These are phyloP conservation scores for Arnoldichthys spilopterus DNA, from an alignment of 2,797 vertebrate species.

Conservation along the genomic window DNA sequence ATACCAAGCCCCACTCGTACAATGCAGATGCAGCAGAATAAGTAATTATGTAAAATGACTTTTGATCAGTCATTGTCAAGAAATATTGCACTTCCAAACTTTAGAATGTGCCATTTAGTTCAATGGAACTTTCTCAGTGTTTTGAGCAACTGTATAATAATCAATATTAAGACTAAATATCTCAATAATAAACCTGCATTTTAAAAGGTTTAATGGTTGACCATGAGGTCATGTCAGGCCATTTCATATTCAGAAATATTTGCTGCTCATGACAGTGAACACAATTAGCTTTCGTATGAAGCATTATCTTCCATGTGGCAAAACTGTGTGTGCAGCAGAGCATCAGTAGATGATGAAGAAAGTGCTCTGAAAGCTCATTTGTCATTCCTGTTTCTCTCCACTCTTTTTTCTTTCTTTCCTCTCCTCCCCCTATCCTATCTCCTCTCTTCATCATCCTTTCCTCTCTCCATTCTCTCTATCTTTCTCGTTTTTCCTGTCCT, in stretches of 20 bases:
- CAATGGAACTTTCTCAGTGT: too few relatives aligned
- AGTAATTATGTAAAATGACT: too few relatives aligned
- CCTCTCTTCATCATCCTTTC: slow-evolving; percentile 13
- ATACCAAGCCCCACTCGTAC: too few relatives aligned
- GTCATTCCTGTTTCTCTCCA: slow-evolving; percentile 16
- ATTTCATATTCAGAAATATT: slow-evolving; percentile 2
- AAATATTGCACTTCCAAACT: too few relatives aligned
- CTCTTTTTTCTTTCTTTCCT: neutral
- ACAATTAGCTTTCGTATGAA: slow-evolving; percentile 3
- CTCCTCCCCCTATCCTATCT: slow-evolving; percentile 27
- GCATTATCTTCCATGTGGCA: slow-evolving; percentile 28
- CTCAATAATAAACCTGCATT: neutral
- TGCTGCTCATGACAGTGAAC: neutral
- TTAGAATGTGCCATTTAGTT: too few relatives aligned
- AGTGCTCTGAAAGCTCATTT: slow-evolving; percentile 25
- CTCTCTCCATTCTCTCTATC: neutral
- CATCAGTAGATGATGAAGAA: slow-evolving; percentile 37
- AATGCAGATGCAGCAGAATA: too few relatives aligned
- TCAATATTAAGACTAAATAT: neutral
- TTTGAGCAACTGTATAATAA: too few relatives aligned
- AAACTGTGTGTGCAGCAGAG: slow-evolving; percentile 12
- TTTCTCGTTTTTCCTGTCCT: slow-evolving; percentile 2
- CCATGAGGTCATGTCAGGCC: neutral
- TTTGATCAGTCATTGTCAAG: too few relatives aligned
- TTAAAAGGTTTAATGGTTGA: neutral